Percentiles rank a stretch among this genome's conserved stretches.
Conservation (phyloP, 2,888 invertebrate genomes). For the Chalcosyrphus nemorum region DNA sequence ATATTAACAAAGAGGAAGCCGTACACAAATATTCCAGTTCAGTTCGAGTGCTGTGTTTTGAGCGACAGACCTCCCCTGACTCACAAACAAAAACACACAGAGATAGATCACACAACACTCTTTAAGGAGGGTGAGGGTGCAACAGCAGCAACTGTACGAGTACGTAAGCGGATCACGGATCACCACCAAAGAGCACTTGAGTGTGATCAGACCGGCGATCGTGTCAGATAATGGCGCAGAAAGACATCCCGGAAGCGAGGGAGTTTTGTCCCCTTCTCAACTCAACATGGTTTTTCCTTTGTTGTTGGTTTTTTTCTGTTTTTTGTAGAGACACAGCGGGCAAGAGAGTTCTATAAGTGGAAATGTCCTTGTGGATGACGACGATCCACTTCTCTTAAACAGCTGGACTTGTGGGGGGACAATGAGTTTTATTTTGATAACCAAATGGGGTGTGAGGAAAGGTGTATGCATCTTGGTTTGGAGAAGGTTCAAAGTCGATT, state of each 20-base stretch:
- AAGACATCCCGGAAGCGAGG: slow-evolving; percentile 67
- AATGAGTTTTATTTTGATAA: background rate
- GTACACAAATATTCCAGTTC: slow-evolving; percentile 6
- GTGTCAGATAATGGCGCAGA: slow-evolving; percentile 52
- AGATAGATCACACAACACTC: background rate
- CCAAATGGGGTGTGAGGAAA: background rate
- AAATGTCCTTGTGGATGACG: slow-evolving; percentile 42
- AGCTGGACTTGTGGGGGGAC: background rate
- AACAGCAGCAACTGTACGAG: background rate
- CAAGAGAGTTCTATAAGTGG: too few relatives aligned
- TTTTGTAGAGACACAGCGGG: background rate
- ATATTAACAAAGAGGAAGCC: slow-evolving; percentile 65
- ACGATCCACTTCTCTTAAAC: background rate
- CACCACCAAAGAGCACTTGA: slow-evolving; percentile 28
- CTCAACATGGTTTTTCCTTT: background rate
- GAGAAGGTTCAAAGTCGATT: slow-evolving; percentile 14
- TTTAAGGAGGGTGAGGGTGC: slow-evolving; percentile 16
- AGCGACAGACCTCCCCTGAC: slow-evolving; percentile 45
- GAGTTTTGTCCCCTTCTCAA: slow-evolving; percentile 8
- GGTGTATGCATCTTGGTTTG: background rate
- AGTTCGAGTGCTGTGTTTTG: background rate
- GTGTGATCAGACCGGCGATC: slow-evolving; percentile 49
- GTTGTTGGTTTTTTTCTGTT: background rate
- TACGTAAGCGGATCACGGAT: slow-evolving; percentile 8
- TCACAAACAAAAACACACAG: background rate